phyloP scores from a whole-genome alignment of 2,888 invertebrate genomes.

The Aproaerema taeniolella region DNA sequence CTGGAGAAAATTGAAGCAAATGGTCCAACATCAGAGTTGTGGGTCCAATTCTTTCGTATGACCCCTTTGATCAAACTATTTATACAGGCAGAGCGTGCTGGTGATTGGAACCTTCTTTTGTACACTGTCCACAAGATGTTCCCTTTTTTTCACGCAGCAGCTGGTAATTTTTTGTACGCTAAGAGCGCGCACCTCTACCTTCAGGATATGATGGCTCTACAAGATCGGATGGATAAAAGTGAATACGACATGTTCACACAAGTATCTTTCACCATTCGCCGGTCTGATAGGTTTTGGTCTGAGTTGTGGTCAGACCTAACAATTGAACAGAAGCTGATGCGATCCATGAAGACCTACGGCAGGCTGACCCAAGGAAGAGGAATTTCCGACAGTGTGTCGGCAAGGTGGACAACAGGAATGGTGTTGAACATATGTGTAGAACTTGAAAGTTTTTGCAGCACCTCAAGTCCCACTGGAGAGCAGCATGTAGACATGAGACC shows the following conservation, averaged over 20 bases:
- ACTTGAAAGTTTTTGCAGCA: too few relatives aligned
- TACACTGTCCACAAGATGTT: background rate
- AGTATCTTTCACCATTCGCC: conserved; percentile 19
- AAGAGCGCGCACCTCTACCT: conserved; percentile 23
- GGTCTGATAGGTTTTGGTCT: too few relatives aligned
- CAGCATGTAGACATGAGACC: too few relatives aligned
- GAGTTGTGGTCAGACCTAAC: too few relatives aligned
- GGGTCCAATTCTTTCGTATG: background rate
- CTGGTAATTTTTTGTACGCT: conserved; percentile 20
- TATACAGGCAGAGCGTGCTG: background rate
- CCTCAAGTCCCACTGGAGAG: too few relatives aligned
- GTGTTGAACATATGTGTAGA: too few relatives aligned
- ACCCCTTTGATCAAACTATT: background rate
- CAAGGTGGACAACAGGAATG: too few relatives aligned
- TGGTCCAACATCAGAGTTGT: conserved; percentile 4
- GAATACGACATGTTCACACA: conserved; percentile 17
- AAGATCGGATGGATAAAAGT: conserved; percentile 7
- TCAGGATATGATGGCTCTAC: conserved; percentile 23
- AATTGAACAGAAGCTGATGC: too few relatives aligned
- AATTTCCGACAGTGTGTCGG: too few relatives aligned
- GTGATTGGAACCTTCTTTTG: background rate
- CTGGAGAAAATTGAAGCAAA: background rate
- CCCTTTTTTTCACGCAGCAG: conserved; percentile 8
- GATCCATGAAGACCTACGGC: too few relatives aligned
- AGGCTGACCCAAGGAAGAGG: too few relatives aligned